A percentile compares a stretch with the other conserved stretches of the same genome.
Conservation (phyloP, 2,113 vertebrate genomes). For the Onychostoma macrolepis region DNA sequence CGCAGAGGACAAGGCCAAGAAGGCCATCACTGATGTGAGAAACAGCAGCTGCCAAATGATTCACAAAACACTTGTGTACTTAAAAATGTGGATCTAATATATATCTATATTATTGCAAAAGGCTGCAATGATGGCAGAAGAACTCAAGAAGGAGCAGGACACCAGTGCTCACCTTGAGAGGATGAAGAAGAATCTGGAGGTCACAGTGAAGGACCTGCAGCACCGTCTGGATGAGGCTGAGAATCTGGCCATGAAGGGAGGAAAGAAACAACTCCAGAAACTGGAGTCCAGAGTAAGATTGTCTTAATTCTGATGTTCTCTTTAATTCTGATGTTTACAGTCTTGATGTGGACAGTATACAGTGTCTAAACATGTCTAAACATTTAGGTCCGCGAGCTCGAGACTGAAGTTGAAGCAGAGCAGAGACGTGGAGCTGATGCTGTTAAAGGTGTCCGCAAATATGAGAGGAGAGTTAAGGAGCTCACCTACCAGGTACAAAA, state of each 20-base stretch:
- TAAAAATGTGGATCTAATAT: background rate
- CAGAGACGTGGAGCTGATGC: slow-evolving; percentile 77
- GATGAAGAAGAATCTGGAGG: slow-evolving; percentile 96
- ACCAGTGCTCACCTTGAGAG: slow-evolving; percentile 89
- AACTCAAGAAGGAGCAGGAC: slow-evolving; percentile 90
- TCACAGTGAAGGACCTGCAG: slow-evolving; percentile 79
- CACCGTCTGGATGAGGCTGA: slow-evolving; percentile 93
- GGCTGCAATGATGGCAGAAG: slow-evolving; percentile 88
- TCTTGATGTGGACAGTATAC: background rate
- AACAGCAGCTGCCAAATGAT: background rate
- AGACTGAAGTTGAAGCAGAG: slow-evolving; percentile 85
- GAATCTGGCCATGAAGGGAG: slow-evolving; percentile 84
- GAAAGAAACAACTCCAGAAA: slow-evolving; percentile 87
- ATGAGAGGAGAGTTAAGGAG: slow-evolving; percentile 57
- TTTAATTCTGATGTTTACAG: slow-evolving; percentile 51
- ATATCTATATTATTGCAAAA: slow-evolving; percentile 24
- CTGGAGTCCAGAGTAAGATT: slow-evolving; percentile 63
- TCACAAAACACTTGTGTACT: background rate
- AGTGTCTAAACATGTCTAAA: background rate
- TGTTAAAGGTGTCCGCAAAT: too few relatives aligned
- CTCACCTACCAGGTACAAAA: background rate
- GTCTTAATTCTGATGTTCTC: slow-evolving; percentile 50
- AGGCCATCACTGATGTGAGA: background rate
- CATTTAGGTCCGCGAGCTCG: slow-evolving; percentile 66
- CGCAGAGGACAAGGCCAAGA: too few relatives aligned